Conservation (phyloP, 2,113 vertebrate species). For the Prunella fulvescens region DNA sequence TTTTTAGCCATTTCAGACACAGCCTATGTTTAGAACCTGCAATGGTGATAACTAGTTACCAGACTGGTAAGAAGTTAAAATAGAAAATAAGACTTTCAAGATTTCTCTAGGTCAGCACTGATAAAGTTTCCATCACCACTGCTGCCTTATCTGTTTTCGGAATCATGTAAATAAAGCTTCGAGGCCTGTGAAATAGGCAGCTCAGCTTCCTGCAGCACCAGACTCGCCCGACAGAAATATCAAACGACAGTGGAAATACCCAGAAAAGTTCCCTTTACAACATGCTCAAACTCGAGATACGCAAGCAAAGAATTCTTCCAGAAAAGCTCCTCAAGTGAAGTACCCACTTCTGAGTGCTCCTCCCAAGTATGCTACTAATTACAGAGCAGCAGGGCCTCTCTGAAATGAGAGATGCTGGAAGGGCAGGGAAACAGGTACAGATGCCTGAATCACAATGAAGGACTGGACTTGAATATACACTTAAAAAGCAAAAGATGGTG, state of each 20-base stretch:
- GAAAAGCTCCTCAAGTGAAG: neutral
- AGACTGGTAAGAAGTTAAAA: neutral
- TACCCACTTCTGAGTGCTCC: neutral
- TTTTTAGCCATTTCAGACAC: neutral
- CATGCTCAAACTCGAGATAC: neutral
- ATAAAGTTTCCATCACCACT: neutral
- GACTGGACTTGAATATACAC: neutral
- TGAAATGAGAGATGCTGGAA: neutral
- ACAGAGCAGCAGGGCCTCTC: slow-evolving; percentile 8
- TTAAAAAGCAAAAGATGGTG: neutral
- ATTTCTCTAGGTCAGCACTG: neutral
- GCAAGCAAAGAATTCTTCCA: neutral
- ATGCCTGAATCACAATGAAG: neutral
- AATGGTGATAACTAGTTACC: neutral
- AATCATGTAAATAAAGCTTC: neutral
- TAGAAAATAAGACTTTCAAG: neutral
- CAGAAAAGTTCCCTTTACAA: neutral
- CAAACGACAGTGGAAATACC: neutral
- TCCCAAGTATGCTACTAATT: neutral
- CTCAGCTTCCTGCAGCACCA: neutral
- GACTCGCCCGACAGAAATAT: neutral
- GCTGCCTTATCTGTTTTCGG: neutral
- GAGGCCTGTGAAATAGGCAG: neutral
- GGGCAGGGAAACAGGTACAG: neutral
- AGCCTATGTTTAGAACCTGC: neutral